Conservation (phyloP, 2,797 vertebrate genomes). For the Xenops minutus region DNA sequence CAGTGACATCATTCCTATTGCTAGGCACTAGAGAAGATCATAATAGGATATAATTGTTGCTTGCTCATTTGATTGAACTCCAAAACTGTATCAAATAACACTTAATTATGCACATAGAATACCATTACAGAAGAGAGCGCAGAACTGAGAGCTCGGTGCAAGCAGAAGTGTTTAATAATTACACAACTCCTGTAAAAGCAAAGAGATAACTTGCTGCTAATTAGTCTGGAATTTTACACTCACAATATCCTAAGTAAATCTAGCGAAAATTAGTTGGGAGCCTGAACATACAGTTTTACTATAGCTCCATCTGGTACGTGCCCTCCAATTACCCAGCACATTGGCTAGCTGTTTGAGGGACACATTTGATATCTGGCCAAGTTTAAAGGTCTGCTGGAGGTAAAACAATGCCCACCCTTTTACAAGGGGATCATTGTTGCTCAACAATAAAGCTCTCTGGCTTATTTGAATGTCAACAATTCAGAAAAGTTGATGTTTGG, state of each 20-base stretch:
- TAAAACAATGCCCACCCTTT: constrained; percentile 83
- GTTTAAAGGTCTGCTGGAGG: constrained; percentile 82
- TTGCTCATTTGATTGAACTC: constrained; percentile 79
- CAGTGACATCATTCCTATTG: constrained; percentile 64
- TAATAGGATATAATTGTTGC: constrained; percentile 77
- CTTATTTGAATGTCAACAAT: constrained; percentile 88
- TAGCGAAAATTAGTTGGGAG: constrained; percentile 73
- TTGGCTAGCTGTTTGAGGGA: constrained; percentile 76
- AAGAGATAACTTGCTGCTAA: constrained; percentile 76
- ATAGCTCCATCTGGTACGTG: constrained; percentile 77
- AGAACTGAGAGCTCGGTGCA: constrained; percentile 66
- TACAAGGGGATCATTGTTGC: constrained; percentile 80
- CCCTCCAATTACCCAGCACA: constrained; percentile 78
- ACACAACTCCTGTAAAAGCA: constrained; percentile 70
- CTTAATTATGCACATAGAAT: constrained; percentile 77
- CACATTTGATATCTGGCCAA: constrained; percentile 78
- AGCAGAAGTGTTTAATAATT: constrained; percentile 76
- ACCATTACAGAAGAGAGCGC: constrained; percentile 66
- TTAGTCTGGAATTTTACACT: constrained; percentile 77
- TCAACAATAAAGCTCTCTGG: constrained; percentile 81
- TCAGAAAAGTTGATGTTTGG: constrained; percentile 85
- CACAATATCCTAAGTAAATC: constrained; percentile 74
- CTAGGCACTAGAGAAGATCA: constrained; percentile 66
- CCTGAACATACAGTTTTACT: constrained; percentile 76
- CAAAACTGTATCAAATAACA: constrained; percentile 79